These are phyloP conservation scores for Meles meles DNA, from an alignment of 2,113 vertebrate genomes.

Conservation along the genomic window DNA sequence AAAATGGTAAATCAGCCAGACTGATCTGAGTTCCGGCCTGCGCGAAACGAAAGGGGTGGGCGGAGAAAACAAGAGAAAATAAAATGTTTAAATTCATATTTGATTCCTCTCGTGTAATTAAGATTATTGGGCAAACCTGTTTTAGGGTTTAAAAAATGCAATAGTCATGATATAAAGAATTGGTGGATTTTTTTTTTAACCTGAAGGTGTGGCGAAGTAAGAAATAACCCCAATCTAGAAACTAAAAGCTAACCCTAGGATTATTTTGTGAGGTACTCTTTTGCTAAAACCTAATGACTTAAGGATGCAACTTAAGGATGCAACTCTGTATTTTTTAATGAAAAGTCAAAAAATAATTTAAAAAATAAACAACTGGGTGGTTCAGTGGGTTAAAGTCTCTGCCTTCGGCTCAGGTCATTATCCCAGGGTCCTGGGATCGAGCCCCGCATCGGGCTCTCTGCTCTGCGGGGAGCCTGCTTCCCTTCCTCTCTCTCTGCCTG, in stretches of 20 bases:
- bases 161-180: neutral
- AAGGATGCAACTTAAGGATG: neutral
- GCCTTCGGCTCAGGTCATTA: no score
- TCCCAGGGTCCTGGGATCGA: no score
- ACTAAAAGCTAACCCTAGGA: neutral
- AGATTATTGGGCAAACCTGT: neutral
- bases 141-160: neutral
- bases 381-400: no score
- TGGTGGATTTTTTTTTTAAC: neutral
- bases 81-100: neutral
- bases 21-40: conserved; percentile 87
- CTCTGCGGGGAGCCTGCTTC: no score
- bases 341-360: neutral
- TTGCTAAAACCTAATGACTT: neutral
- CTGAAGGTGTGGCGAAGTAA: neutral
- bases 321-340: neutral
- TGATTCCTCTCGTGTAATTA: neutral
- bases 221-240: neutral
- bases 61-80: neutral
- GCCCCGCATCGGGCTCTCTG: no score
- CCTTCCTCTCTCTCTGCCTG: no score
- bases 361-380: neutral
- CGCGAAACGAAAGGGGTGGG: neutral
- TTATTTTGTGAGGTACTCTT: neutral
- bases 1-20: conserved; percentile 82